A percentile compares a stretch with the other conserved stretches of the same genome.
Evolutionary conservation across 2,888 invertebrate species (phyloP).

Genomic region (Conistra vaccinii): DNA sequence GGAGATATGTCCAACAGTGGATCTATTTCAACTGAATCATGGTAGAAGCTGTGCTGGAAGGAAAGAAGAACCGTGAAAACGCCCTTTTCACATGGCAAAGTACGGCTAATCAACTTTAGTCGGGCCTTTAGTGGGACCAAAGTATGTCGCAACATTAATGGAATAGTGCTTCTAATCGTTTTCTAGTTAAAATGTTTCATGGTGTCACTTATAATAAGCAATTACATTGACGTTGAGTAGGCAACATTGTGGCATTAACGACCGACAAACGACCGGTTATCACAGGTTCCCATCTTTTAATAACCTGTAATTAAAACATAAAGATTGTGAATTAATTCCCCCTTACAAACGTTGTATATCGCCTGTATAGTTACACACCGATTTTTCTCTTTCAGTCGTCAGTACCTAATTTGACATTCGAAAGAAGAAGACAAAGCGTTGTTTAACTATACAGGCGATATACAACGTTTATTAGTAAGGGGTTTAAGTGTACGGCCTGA

Average conservation of each 20-base stretch:
- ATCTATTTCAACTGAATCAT: not conserved
- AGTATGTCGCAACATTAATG: not conserved
- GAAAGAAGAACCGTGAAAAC: too few relatives aligned
- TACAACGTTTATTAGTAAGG: too few relatives aligned
- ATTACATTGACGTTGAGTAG: constrained; percentile 25
- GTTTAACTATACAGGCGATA: too few relatives aligned
- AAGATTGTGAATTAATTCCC: too few relatives aligned
- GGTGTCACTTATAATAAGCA: constrained; percentile 7
- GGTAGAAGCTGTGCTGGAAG: not conserved
- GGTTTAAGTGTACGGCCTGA: too few relatives aligned
- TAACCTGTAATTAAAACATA: constrained; percentile 1
- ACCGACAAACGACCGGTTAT: constrained; percentile 7
- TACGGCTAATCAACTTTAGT: not conserved
- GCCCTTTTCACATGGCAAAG: not conserved
- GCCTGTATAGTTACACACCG: too few relatives aligned
- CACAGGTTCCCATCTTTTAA: constrained; percentile 13
- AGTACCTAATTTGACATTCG: too few relatives aligned
- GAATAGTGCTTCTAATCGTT: not conserved
- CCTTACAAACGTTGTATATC: too few relatives aligned
- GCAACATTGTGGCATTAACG: not conserved
- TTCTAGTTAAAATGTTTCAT: not conserved
- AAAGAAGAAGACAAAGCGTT: too few relatives aligned
- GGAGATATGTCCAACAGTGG: not conserved
- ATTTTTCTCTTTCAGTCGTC: too few relatives aligned
- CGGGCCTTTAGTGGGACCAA: not conserved